Base-by-base conservation (phyloP, 2,797 vertebrate genomes). In the Enteromius argenteus region DNA sequence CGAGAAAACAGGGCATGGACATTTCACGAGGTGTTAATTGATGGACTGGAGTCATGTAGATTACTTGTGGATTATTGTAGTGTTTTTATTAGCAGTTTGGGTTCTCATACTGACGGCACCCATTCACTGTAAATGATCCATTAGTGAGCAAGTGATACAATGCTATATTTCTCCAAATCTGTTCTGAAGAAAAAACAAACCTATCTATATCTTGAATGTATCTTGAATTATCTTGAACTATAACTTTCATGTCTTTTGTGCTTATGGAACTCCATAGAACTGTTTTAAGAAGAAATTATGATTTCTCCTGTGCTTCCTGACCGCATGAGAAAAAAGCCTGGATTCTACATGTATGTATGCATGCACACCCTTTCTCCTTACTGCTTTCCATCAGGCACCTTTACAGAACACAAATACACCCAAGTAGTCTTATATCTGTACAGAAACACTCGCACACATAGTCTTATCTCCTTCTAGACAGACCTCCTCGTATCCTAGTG, bases 401-500 rank as follows among this genome's bases (percentile, higher is more conserved):
- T 56, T 0, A 39, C 4, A 69, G 7, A 56, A 79, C 30, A 69
- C 58, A 79, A 73, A 73, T 3, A 46, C 19, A 80, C 21, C 14
- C 44, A 68, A 19, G 78, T 69, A 62, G 19, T 7, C 35, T 62
- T 17, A 62, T 19, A 78, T 44, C 64, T 11, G 46, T 17, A 27
- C 21, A 68, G 60, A 51, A 35, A 73, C 58, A 53, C 66, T 13
- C 42, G 64, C 53, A 74, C 35, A 68, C 23, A 32, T n/a, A 67
- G 9, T 46, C 74, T 69, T 27, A 44, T 83, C 73, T 80, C 56
- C 44, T 46, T 71, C 75, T 67, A 9, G 60, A 78, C 81, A 75
- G 42, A 86, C 46, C 64, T 74, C 44, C 17, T 81, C 39, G 71
- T 79, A 67, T 73, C 71, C 37, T 53, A 35, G 51, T 62, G 73